phyloP scores from a whole-genome alignment of 2,113 vertebrate species.

The Tachysurus vachellii region DNA sequence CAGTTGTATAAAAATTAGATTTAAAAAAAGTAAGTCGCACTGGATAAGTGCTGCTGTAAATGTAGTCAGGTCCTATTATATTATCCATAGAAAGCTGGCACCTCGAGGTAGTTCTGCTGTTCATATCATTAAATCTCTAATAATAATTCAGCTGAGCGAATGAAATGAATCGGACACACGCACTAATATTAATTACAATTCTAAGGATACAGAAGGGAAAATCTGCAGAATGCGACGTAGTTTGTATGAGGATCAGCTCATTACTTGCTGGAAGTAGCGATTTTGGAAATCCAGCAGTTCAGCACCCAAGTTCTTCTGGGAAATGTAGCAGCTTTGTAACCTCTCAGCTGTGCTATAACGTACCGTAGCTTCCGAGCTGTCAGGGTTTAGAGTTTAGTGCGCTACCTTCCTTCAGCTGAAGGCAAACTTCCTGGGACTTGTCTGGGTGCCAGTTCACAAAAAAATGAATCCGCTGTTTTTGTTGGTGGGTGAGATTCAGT shows the following conservation, averaged over 20 bases:
- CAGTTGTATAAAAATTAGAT: too few relatives aligned
- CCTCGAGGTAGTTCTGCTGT: neutral
- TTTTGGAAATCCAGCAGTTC: constrained; percentile 18
- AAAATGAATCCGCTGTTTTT: neutral
- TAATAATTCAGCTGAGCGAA: neutral
- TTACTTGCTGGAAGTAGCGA: constrained; percentile 16
- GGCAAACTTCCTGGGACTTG: neutral
- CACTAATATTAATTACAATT: neutral
- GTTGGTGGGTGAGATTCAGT: constrained; percentile 7
- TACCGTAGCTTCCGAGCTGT: constrained; percentile 15
- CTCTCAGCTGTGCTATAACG: constrained; percentile 1
- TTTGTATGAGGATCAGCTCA: constrained; percentile 11
- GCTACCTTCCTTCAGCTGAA: neutral
- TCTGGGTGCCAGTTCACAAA: neutral
- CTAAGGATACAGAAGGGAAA: neutral
- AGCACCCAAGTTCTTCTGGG: constrained; percentile 19
- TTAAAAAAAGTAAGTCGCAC: too few relatives aligned
- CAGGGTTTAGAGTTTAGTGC: neutral
- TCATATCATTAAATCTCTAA: neutral
- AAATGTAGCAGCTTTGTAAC: constrained; percentile 25
- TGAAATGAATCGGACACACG: neutral
- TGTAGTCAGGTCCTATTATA: neutral
- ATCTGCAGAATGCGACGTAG: neutral
- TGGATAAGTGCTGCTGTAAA: too few relatives aligned
- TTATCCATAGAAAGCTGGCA: neutral